Evolutionary conservation across 1,140 invertebrate genomes (phyloP).

Genomic region (Druon quercuslanigerum): DNA sequence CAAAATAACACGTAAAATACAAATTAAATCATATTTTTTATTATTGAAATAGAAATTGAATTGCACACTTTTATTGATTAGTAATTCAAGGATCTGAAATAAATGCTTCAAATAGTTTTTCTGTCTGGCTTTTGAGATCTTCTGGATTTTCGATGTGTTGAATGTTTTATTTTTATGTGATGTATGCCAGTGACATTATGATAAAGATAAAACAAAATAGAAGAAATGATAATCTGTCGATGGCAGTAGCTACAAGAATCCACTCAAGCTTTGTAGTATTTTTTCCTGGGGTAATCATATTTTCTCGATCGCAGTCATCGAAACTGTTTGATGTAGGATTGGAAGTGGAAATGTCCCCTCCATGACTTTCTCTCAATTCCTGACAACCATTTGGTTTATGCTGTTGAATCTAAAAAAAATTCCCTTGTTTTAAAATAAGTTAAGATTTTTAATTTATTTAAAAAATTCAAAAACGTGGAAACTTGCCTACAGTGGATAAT

Average conservation of each 20-base stretch:
- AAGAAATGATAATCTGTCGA: conserved; percentile 79
- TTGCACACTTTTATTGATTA: too few species aligned
- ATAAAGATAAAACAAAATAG: conserved; percentile 76
- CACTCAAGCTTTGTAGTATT: conserved; percentile 77
- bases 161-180: conserved; percentile 39
- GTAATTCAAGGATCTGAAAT: too few species aligned
- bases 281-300: conserved; percentile 65
- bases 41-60: too few species aligned
- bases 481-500: too few species aligned
- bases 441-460: neutral
- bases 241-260: conserved; percentile 78
- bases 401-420: conserved; percentile 58
- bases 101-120: neutral
- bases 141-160: neutral
- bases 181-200: conserved; percentile 75
- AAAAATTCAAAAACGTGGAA: too few species aligned
- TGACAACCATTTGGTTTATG: conserved; percentile 54
- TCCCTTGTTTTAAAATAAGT: neutral
- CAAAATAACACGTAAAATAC: too few species aligned
- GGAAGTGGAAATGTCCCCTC: conserved; percentile 51
- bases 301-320: conserved; percentile 68
- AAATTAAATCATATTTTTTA: too few species aligned
- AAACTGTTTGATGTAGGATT: conserved; percentile 55
- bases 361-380: conserved; percentile 71
- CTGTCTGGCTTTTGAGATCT: neutral